These are phyloP conservation scores for Sebastes taczanowskii DNA, from an alignment of 2,797 vertebrate species.

Conservation along the genomic window DNA sequence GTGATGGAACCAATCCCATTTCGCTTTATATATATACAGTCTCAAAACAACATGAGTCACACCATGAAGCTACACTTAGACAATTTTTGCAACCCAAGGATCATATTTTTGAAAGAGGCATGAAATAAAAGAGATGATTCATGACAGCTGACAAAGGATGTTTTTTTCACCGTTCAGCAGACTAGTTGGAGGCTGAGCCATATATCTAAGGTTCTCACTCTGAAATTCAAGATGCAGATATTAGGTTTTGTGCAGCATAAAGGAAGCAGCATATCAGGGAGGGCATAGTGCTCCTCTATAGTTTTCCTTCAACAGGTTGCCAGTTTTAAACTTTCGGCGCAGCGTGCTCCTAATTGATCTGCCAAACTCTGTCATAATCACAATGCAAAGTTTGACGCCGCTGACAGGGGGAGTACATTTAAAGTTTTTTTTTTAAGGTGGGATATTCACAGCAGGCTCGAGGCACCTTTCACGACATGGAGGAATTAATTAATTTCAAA, in stretches of 20 bases:
- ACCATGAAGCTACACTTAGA: neutral
- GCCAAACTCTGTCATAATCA: conserved; percentile 41
- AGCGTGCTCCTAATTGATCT: conserved; percentile 46
- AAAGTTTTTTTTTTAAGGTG: conserved; percentile 22
- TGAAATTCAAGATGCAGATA: conserved; percentile 5
- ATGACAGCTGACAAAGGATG: neutral
- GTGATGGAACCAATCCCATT: conserved; percentile 5
- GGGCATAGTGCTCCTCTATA: neutral
- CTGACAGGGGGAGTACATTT: conserved; percentile 14
- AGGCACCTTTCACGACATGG: neutral
- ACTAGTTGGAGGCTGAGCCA: neutral
- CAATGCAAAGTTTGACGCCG: conserved; percentile 20
- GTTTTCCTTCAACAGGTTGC: conserved; percentile 19
- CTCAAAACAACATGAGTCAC: neutral
- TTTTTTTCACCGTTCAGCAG: neutral
- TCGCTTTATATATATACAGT: neutral
- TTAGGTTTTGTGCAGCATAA: neutral
- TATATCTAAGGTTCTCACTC: neutral
- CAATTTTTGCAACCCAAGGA: neutral
- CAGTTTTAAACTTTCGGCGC: conserved; percentile 4
- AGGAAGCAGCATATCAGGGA: neutral
- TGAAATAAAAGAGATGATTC: conserved; percentile 1
- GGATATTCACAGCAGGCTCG: conserved; percentile 17
- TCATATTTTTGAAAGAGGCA: neutral
- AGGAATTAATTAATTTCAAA: conserved; percentile 19